Percentiles rank a stretch among this genome's conserved stretches.
These are phyloP conservation scores for Sarcophaga peregrina DNA, from an alignment of 1,140 invertebrate genomes.

Conservation along the genomic window DNA sequence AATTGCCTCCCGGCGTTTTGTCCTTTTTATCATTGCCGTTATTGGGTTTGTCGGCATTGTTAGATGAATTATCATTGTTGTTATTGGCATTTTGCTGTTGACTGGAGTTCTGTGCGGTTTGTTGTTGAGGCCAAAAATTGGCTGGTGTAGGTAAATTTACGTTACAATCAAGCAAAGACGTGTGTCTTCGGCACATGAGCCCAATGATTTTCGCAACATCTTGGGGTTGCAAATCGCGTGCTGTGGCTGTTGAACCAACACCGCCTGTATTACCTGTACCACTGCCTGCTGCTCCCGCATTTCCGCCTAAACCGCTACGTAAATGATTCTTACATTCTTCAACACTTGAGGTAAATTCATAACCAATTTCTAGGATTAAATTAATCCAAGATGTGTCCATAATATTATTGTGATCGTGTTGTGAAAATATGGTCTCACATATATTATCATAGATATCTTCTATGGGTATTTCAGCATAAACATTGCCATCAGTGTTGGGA, in stretches of 20 bases:
- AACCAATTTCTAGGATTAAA: conserved; percentile 90
- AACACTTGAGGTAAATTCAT: conserved; percentile 84
- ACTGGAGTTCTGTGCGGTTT: conserved; percentile 8
- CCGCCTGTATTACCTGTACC: neutral
- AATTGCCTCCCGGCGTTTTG: conserved; percentile 66
- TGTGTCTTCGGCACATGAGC: conserved; percentile 87
- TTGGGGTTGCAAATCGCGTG: conserved; percentile 76
- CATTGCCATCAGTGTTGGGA: neutral
- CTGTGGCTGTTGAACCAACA: neutral
- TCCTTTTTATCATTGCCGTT: conserved; percentile 67
- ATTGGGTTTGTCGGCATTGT: conserved; percentile 45
- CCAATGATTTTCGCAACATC: conserved; percentile 86
- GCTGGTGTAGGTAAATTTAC: conserved; percentile 74
- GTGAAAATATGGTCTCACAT: conserved; percentile 64
- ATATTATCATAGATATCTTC: conserved; percentile 66
- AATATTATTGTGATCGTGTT: conserved; percentile 69
- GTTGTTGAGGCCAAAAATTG: conserved; percentile 69
- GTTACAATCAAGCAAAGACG: conserved; percentile 76
- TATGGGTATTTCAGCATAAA: conserved; percentile 60
- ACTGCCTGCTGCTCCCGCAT: conserved; percentile 66
- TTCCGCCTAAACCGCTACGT: conserved; percentile 71
- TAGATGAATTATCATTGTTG: conserved; percentile 46
- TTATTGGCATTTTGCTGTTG: conserved; percentile 45
- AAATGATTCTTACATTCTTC: conserved; percentile 91
- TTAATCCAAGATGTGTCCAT: conserved; percentile 82